Percentiles rank a stretch among this genome's conserved stretches.
Conservation (phyloP, 2,888 invertebrate species). For the Eupithecia tripunctaria region DNA sequence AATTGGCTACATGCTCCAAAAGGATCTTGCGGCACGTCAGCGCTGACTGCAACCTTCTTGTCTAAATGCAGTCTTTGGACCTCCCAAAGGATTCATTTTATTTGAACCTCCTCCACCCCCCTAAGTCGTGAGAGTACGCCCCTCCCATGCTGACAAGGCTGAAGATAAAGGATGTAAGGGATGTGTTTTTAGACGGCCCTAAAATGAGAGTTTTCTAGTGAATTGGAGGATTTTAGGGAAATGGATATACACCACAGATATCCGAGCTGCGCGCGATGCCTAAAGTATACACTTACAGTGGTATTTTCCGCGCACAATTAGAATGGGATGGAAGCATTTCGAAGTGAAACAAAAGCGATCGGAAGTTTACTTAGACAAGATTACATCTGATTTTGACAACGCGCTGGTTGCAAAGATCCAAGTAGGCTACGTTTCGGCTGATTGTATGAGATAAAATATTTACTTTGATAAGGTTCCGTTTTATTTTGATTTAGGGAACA, state of each 20-base stretch:
- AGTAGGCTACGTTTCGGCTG: too few relatives aligned
- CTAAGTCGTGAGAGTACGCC: constrained; percentile 31
- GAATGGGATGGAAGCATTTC: background rate
- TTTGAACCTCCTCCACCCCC: constrained; percentile 35
- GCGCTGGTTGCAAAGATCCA: too few relatives aligned
- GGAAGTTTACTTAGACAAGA: background rate
- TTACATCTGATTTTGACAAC: too few relatives aligned
- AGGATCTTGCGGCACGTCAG: too few relatives aligned
- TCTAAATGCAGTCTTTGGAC: constrained; percentile 11
- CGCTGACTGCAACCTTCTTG: background rate
- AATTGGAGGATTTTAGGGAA: constrained; percentile 12
- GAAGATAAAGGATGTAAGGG: constrained; percentile 45
- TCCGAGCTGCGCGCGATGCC: too few relatives aligned
- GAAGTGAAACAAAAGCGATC: background rate
- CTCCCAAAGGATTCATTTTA: constrained; percentile 49
- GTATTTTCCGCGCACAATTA: background rate
- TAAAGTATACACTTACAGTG: too few relatives aligned
- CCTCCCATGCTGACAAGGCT: constrained; percentile 42
- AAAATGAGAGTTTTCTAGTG: constrained; percentile 31
- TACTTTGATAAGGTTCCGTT: too few relatives aligned
- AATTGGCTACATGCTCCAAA: too few relatives aligned
- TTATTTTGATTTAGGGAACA: too few relatives aligned
- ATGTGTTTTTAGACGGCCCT: constrained; percentile 35
- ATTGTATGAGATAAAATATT: too few relatives aligned
- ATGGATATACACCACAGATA: background rate